Evolutionary conservation across 2,888 invertebrate genomes (phyloP).

Genomic region (Stenurella melanura): DNA sequence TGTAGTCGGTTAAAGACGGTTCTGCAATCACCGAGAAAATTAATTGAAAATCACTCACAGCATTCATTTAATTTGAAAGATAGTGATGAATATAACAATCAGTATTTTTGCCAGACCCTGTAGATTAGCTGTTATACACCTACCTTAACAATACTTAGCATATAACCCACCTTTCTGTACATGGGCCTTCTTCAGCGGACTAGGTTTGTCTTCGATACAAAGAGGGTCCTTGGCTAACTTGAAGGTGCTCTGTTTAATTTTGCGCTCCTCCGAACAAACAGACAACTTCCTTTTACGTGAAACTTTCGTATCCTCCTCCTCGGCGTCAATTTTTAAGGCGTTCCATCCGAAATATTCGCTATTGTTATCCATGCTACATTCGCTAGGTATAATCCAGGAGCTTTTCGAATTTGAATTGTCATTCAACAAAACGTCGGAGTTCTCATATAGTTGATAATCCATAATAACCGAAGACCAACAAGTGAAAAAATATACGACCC

Average conservation of each 20-base stretch:
- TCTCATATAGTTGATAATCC: conserved; percentile 72
- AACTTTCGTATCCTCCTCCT: conserved; percentile 54
- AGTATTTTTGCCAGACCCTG: too few species aligned
- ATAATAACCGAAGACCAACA: conserved; percentile 64
- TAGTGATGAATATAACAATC: too few species aligned
- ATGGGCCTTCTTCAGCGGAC: conserved; percentile 54
- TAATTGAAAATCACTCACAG: too few species aligned
- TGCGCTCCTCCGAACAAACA: conserved; percentile 38
- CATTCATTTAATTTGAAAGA: too few species aligned
- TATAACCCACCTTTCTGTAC: conserved; percentile 62
- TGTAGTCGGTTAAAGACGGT: too few species aligned
- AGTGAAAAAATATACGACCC: conserved; percentile 26
- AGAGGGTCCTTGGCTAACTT: conserved; percentile 59
- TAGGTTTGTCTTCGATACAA: conserved; percentile 58
- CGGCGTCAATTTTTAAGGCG: conserved; percentile 68
- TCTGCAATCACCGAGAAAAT: too few species aligned
- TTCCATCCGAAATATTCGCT: conserved; percentile 72
- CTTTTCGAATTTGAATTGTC: conserved; percentile 65
- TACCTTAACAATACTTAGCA: not conserved
- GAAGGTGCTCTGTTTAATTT: conserved; percentile 48
- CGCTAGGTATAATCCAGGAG: conserved; percentile 67
- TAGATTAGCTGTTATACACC: too few species aligned
- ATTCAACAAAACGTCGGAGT: conserved; percentile 66
- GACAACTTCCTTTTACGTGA: conserved; percentile 61
- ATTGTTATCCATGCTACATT: conserved; percentile 68